These are phyloP conservation scores for Chironomus tentans DNA, from an alignment of 2,888 invertebrate genomes.

Conservation along the genomic window DNA sequence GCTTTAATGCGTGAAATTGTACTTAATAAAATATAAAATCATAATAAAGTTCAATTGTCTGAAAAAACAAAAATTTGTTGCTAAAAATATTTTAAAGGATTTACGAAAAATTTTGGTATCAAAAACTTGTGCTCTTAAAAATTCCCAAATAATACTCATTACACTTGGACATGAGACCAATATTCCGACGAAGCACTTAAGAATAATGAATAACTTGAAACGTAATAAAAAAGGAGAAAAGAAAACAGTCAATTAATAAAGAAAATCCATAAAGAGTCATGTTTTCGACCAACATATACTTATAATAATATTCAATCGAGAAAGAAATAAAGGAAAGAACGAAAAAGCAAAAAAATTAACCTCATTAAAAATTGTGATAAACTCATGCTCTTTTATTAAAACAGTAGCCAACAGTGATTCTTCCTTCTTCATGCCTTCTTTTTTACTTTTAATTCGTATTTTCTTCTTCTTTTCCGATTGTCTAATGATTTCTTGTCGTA, in stretches of 20 bases:
- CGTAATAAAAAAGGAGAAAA: background rate
- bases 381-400: slow-evolving; percentile 11
- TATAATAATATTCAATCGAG: background rate
- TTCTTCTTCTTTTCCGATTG: background rate
- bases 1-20: background rate
- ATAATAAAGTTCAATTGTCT: background rate
- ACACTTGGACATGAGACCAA: background rate
- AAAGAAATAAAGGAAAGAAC: background rate
- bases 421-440: background rate
- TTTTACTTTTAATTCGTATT: background rate
- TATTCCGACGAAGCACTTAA: background rate
- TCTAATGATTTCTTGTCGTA: background rate
- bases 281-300: slow-evolving; percentile 1
- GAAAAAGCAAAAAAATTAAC: slow-evolving; percentile 17
- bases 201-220: background rate
- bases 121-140: too few relatives aligned
- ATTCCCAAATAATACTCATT: background rate
- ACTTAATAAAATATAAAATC: background rate
- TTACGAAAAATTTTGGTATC: too few relatives aligned
- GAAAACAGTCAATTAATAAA: slow-evolving; percentile 21
- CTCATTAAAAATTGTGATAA: slow-evolving; percentile 26
- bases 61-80: background rate
- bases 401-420: background rate
- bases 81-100: too few relatives aligned
- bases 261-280: background rate